phyloP scores from a whole-genome alignment of 2,797 vertebrate genomes.

The Carduelis carduelis region DNA sequence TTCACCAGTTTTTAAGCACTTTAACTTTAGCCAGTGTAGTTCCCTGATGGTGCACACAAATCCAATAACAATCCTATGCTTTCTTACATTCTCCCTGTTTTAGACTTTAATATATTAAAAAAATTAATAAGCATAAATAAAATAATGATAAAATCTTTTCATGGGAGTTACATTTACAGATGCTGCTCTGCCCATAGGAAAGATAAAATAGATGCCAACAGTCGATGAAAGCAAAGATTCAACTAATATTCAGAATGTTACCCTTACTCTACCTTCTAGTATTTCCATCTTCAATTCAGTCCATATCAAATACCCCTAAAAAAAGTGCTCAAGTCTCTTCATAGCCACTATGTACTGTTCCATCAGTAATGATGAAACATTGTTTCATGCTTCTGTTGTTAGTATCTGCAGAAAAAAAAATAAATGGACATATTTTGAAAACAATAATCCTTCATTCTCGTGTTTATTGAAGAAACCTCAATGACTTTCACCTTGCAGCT shows the following conservation, averaged over 20 bases:
- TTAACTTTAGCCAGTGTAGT: background rate
- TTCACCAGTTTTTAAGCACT: background rate
- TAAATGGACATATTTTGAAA: background rate
- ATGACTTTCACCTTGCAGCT: background rate
- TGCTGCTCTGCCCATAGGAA: background rate
- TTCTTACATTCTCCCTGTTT: background rate
- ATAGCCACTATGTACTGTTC: background rate
- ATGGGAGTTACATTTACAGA: background rate
- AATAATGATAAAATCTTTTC: background rate
- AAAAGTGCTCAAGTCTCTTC: background rate
- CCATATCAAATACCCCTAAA: background rate
- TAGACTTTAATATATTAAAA: background rate
- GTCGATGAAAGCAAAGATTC: background rate
- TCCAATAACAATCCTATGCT: background rate
- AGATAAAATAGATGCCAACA: background rate
- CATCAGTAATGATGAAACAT: background rate
- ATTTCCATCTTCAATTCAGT: background rate
- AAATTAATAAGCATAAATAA: background rate
- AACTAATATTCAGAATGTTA: background rate
- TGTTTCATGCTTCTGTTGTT: background rate
- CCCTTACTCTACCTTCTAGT: background rate
- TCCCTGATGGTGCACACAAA: rapidly evolving
- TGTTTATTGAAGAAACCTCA: background rate
- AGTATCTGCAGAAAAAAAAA: background rate
- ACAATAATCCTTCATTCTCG: background rate